Base-by-base conservation (phyloP, 30 jellyfish, hydroid and myxozoan genomes). In the Cassiopea xamachana region DNA sequence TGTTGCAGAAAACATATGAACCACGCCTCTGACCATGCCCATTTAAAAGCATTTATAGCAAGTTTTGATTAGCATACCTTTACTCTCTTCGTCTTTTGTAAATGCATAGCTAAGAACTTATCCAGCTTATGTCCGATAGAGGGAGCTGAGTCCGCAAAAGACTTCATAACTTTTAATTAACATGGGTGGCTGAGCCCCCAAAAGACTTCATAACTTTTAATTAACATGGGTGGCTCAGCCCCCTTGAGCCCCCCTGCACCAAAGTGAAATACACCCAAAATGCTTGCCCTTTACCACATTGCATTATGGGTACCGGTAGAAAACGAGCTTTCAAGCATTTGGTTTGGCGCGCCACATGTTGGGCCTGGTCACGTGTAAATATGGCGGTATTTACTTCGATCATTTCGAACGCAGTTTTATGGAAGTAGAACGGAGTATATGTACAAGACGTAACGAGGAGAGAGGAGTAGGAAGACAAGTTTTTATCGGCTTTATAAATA, bases 331-430 rank as follows among this genome's bases (percentile, higher is more conserved):
- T 14, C 10, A 39, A 75, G 7, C 64, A 80, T 80, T 80, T 64
- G 89, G 45, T 80, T 80, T 61, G 89, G 89, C 81, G 39, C 39
- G 89, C 81, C 89, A 51, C 89, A 80, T 80, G 89, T 59, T 27
- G 55, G 18, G 43, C 8, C 6, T 13, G 76, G 89, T 80, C 89
- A 80, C 89, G 89, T 80, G 89, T 64, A 80, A 80, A 59, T 18
- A 80, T 80, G 89, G 89, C 89, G 89, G 69, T 75, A 6, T 55
- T 55, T 6, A 55, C 12, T 55, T 55, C 64, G 64, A 55, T 55
- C 7, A 10, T 55, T 55, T 55, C 64, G 10, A 55, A 55, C 10
- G 64, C 7, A 55, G 64, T 55, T 55, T 55, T 55, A 10, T 50
- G 81, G 27, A 73, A 27, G 49, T 73, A 19, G n/a, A 8, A 73